These are phyloP conservation scores for Mystacornis crossleyi DNA, from an alignment of 2,113 vertebrate species.

Conservation along the genomic window DNA sequence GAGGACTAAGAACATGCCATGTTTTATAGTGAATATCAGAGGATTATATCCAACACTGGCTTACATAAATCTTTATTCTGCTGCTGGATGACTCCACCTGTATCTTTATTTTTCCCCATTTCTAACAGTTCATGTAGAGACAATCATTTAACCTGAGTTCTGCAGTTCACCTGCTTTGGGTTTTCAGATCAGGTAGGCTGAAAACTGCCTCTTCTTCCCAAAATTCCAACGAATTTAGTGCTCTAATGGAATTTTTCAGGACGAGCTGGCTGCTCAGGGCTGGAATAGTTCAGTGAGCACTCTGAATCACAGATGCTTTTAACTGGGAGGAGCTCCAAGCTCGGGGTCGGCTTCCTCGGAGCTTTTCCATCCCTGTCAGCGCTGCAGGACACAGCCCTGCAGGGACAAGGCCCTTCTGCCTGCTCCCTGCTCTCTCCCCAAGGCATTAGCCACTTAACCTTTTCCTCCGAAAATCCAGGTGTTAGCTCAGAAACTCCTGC, in stretches of 20 bases:
- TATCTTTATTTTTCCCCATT: neutral
- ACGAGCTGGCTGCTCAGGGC: neutral
- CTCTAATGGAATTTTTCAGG: neutral
- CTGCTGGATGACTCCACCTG: neutral
- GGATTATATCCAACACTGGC: neutral
- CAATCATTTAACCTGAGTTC: neutral
- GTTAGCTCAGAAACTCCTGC: no score
- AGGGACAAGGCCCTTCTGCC: neutral
- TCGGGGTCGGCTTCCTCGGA: neutral
- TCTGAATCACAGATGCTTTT: neutral
- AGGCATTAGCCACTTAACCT: neutral
- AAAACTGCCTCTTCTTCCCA: neutral
- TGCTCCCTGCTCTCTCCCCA: neutral
- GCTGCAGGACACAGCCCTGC: neutral
- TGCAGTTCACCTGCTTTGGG: neutral
- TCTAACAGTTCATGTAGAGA: accelerated
- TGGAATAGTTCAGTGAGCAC: neutral
- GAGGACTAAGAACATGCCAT: neutral
- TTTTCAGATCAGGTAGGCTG: neutral
- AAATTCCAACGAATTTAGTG: neutral
- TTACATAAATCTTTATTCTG: neutral
- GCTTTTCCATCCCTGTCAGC: neutral
- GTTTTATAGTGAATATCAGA: neutral
- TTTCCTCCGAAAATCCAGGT: neutral
- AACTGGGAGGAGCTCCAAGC: neutral